A percentile compares a stretch with the other conserved stretches of the same genome.
These are phyloP conservation scores for Pongo pygmaeus DNA, from an alignment of 2,113 vertebrate genomes.

Conservation along the genomic window DNA sequence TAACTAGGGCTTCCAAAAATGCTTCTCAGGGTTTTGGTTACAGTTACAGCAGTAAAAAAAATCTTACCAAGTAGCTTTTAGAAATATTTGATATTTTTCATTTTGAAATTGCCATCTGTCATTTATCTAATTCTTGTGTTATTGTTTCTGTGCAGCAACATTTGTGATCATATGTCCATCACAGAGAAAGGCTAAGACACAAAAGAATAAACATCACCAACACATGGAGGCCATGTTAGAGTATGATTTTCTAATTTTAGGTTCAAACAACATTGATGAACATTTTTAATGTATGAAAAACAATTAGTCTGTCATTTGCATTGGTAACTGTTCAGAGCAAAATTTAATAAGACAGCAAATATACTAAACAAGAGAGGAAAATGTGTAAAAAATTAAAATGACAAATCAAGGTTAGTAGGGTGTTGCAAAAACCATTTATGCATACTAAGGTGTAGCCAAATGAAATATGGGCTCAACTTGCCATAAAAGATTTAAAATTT, in stretches of 20 bases:
- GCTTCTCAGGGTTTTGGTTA: neutral
- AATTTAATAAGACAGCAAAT: slow-evolving; percentile 36
- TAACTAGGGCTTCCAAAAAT: neutral
- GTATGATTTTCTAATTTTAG: neutral
- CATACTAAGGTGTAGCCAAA: neutral
- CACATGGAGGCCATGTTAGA: neutral
- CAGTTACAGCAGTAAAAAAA: neutral
- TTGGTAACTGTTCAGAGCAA: neutral
- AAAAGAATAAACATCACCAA: neutral
- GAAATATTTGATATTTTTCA: neutral
- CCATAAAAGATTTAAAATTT: slow-evolving; percentile 38
- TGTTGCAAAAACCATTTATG: neutral
- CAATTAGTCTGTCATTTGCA: neutral
- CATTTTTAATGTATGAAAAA: neutral
- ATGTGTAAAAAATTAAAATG: slow-evolving; percentile 41
- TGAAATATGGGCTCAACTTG: neutral
- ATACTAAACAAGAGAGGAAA: neutral
- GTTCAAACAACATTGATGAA: neutral
- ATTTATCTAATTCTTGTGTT: neutral
- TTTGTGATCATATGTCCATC: neutral
- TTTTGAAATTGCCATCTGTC: neutral
- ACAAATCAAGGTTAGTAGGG: neutral
- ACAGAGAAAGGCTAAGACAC: neutral
- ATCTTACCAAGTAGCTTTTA: neutral
- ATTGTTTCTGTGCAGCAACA: neutral